phyloP scores from a whole-genome alignment of 2,888 invertebrate species.

The Parthenolecanium corni region DNA sequence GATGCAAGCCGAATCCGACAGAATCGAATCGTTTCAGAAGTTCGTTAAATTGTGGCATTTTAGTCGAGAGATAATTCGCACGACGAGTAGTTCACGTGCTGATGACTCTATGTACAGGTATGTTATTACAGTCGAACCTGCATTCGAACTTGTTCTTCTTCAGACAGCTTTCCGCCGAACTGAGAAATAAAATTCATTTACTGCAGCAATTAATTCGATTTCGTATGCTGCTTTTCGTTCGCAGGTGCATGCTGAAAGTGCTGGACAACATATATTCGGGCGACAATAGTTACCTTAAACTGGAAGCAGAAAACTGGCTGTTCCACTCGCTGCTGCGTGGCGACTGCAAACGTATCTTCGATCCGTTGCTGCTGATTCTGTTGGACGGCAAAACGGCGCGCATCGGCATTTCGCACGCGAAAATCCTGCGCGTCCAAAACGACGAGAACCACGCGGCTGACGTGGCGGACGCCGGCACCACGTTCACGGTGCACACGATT shows the following conservation, averaged over 20 bases:
- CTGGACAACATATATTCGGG: slow-evolving; percentile 53
- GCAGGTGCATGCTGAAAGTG: slow-evolving; percentile 60
- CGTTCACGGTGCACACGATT: slow-evolving; percentile 70
- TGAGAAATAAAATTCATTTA: neutral
- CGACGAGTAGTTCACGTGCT: slow-evolving; percentile 33
- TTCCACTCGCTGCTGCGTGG: slow-evolving; percentile 59
- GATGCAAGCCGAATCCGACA: slow-evolving; percentile 34
- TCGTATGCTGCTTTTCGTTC: neutral
- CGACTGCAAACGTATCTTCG: slow-evolving; percentile 64
- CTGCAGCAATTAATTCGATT: neutral
- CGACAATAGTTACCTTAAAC: slow-evolving; percentile 47
- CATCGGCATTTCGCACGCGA: slow-evolving; percentile 65
- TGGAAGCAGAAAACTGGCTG: slow-evolving; percentile 63
- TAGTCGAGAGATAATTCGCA: slow-evolving; percentile 50
- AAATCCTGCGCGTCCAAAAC: slow-evolving; percentile 40
- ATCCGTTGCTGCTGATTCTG: slow-evolving; percentile 62
- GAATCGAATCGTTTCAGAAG: slow-evolving; percentile 50
- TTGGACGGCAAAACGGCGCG: slow-evolving; percentile 67
- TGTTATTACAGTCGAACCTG: too few relatives aligned
- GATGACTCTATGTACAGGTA: slow-evolving; percentile 48
- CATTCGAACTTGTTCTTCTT: too few relatives aligned
- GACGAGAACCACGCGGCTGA: slow-evolving; percentile 3
- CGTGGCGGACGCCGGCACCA: slow-evolving; percentile 42
- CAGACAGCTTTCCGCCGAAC: too few relatives aligned
- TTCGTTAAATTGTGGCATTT: slow-evolving; percentile 64